These are phyloP conservation scores for Hybognathus amarus DNA, from an alignment of 2,797 vertebrate species.

Conservation along the genomic window DNA sequence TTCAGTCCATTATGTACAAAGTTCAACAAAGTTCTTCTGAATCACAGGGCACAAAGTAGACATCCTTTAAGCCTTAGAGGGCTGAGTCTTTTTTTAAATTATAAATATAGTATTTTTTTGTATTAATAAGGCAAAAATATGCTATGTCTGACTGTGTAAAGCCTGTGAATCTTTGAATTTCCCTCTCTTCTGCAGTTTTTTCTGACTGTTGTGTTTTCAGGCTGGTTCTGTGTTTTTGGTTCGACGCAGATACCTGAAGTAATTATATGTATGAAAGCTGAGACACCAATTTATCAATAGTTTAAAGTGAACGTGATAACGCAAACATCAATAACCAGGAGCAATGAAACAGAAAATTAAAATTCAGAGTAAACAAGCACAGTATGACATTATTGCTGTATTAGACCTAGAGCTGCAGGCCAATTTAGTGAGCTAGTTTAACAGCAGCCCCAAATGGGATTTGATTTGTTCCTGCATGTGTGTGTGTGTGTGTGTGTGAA, in stretches of 20 bases:
- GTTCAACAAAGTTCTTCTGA: background rate
- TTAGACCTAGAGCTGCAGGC: conserved; percentile 50
- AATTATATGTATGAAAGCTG: conserved; percentile 51
- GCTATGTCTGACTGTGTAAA: background rate
- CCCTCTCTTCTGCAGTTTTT: background rate
- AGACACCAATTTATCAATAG: conserved; percentile 53
- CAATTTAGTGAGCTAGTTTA: conserved; percentile 54
- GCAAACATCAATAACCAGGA: conserved; percentile 53
- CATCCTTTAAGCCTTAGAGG: background rate
- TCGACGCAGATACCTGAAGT: conserved; percentile 44
- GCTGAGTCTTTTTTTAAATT: background rate
- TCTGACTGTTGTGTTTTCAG: background rate
- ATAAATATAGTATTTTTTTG: background rate
- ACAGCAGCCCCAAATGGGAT: conserved; percentile 57
- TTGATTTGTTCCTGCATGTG: conserved; percentile 59
- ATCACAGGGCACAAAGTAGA: background rate
- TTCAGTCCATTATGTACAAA: background rate
- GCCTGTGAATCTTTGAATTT: background rate
- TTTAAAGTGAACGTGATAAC: conserved; percentile 53
- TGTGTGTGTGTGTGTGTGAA: conserved; percentile 56
- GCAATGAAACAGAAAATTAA: conserved; percentile 58
- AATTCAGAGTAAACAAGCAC: conserved; percentile 56
- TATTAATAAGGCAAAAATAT: background rate
- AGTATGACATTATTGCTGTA: conserved; percentile 53
- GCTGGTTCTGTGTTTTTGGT: conserved; percentile 30